A percentile compares a stretch with the other conserved stretches of the same genome.
Evolutionary conservation across 2,113 vertebrate species (phyloP).

Genomic region (Cynopterus brachyotis): DNA sequence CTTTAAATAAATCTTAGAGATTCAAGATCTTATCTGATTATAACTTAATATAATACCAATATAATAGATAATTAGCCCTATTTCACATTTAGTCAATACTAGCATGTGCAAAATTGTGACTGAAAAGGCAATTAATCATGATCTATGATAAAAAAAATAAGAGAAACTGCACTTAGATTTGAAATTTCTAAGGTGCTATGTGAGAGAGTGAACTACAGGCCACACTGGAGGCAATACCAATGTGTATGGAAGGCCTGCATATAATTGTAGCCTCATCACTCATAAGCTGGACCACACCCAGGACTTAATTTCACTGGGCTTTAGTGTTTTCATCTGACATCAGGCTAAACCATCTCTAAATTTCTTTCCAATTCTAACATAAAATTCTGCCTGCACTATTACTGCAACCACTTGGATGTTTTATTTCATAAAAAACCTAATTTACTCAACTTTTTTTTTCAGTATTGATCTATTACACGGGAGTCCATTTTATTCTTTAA

Average conservation of each 20-base stretch:
- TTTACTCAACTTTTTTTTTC: neutral
- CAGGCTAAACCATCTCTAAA: neutral
- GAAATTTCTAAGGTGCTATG: neutral
- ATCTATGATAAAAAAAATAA: constrained; percentile 29
- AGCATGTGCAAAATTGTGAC: neutral
- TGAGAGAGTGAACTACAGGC: neutral
- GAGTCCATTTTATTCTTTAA: neutral
- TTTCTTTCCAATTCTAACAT: neutral
- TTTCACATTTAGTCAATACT: constrained; percentile 33
- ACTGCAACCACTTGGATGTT: neutral
- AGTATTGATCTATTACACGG: neutral
- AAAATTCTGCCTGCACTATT: neutral
- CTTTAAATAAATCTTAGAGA: neutral
- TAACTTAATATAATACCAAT: neutral
- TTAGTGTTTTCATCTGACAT: neutral
- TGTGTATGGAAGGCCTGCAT: neutral
- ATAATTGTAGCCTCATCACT: neutral
- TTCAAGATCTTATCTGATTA: constrained; percentile 6
- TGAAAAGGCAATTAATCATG: constrained; percentile 48
- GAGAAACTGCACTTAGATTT: neutral
- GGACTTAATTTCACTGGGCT: neutral
- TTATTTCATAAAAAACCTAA: constrained; percentile 42
- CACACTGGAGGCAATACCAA: neutral
- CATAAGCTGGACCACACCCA: neutral
- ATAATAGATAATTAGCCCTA: neutral